A percentile compares a stretch with the other conserved stretches of the same genome.
These are phyloP conservation scores for Wiebesia pumilae DNA, from an alignment of 1,140 invertebrate genomes.

Conservation along the genomic window DNA sequence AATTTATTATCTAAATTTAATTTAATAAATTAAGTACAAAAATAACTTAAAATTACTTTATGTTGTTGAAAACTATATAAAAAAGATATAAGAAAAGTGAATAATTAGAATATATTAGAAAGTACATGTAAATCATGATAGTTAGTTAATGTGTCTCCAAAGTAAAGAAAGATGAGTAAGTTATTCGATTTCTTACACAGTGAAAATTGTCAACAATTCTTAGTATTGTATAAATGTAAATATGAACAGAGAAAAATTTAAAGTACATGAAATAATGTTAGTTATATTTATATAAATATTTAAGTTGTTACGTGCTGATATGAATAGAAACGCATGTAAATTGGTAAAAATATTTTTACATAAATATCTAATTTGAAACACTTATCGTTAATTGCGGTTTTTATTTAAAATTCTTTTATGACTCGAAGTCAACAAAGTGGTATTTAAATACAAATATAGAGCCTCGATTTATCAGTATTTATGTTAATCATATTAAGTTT, in stretches of 20 bases:
- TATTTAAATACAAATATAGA: too few relatives aligned
- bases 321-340: too few relatives aligned
- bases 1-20: too few relatives aligned
- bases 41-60: too few relatives aligned
- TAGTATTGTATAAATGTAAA: not conserved
- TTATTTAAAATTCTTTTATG: too few relatives aligned
- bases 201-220: not conserved
- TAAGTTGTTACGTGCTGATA: not conserved
- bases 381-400: too few relatives aligned
- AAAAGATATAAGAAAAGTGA: not conserved
- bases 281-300: not conserved
- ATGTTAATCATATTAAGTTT: too few relatives aligned
- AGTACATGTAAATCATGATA: not conserved
- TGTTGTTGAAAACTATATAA: not conserved
- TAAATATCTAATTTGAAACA: too few relatives aligned
- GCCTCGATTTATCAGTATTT: too few relatives aligned
- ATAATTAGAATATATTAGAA: not conserved
- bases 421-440: too few relatives aligned
- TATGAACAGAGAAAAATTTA: not conserved
- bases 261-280: not conserved
- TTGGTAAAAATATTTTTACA: too few relatives aligned
- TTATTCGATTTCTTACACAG: not conserved
- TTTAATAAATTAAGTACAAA: too few relatives aligned
- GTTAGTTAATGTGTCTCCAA: not conserved
- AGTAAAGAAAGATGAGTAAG: constrained; percentile 1